Evolutionary conservation across 2,113 vertebrate species (phyloP), one percentile per base, ranked within the genome.

Genomic region (Leptosomus discolor): DNA sequence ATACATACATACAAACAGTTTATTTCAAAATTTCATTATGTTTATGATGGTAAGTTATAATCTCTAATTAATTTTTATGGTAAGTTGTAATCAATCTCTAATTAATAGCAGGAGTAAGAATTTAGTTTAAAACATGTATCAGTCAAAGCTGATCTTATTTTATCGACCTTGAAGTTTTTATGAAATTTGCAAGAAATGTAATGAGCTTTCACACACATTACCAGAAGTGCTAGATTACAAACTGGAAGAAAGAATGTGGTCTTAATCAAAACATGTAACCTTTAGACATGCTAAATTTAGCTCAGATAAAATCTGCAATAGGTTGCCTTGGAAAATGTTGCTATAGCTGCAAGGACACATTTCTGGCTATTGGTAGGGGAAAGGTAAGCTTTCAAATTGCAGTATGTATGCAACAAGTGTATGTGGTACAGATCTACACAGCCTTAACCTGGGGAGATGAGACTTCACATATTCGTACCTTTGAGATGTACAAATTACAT

Each of bases 321-420:
- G 92, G 98, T 98, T 98, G 97, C 98, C 98, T 98, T 98, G 98
- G 98, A 97, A 98, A 98, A 98, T 5, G 98, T 98, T 98, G 98
- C 98, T 97, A 98, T 98, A 98, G 97, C 96, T 98, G 97, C 98
- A 97, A 96, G 94, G 97, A 98, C 91, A 97, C 67, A 82, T 98
- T 97, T 97, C 93, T 98, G 94, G 88, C 95, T 97, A 95, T 87
- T 90, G 89, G 65, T 82, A 91, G 77, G 36, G 53, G 91, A 94
- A 98, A 98, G 97, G 96, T 97, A 97, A 97, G 89, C 80, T 97
- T 98, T 91, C 89, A 79, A 51, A 94, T 61, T 90, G 82, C 63
- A 94, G 26, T 88, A 50, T 13, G 12, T 67, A 67, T 45, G 89
- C 88, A 97, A 53, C 45, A 96, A 90, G 92, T 97, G 95, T 96